These are phyloP conservation scores for Pseudococcus longispinus DNA, from an alignment of 2,888 invertebrate genomes.

Conservation along the genomic window DNA sequence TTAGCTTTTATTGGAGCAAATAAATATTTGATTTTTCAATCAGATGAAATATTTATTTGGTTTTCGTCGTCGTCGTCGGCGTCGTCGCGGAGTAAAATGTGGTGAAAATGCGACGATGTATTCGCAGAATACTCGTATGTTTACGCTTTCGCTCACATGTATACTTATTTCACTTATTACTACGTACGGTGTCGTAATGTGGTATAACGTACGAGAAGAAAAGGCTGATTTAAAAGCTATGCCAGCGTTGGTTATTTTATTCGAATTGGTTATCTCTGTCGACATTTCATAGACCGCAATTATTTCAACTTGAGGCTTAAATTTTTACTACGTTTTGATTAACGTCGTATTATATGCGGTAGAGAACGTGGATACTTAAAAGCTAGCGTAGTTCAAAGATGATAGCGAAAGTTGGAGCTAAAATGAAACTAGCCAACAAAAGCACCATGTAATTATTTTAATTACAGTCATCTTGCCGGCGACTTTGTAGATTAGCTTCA, in stretches of 20 bases:
- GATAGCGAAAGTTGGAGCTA: slow-evolving; percentile 17
- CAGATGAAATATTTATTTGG: not conserved
- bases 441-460: slow-evolving; percentile 33
- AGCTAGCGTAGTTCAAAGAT: slow-evolving; percentile 6
- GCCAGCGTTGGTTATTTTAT: not conserved
- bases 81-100: not conserved
- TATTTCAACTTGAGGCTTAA: not conserved
- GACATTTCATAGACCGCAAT: slow-evolving; percentile 8
- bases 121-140: not conserved
- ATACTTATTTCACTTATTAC: too few species aligned
- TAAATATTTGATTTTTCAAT: slow-evolving; percentile 24
- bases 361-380: not conserved
- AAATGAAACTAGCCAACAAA: slow-evolving; percentile 5
- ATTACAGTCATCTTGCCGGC: slow-evolving; percentile 28
- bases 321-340: slow-evolving; percentile 28
- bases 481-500: slow-evolving; percentile 26
- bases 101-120: not conserved
- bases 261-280: not conserved
- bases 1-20: not conserved
- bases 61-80: not conserved
- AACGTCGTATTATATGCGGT: not conserved
- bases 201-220: not conserved
- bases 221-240: slow-evolving; percentile 2
- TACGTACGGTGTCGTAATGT: not conserved
- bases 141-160: not conserved